phyloP scores from a whole-genome alignment of 2,797 vertebrate species.

The Pseudochirops cupreus region DNA sequence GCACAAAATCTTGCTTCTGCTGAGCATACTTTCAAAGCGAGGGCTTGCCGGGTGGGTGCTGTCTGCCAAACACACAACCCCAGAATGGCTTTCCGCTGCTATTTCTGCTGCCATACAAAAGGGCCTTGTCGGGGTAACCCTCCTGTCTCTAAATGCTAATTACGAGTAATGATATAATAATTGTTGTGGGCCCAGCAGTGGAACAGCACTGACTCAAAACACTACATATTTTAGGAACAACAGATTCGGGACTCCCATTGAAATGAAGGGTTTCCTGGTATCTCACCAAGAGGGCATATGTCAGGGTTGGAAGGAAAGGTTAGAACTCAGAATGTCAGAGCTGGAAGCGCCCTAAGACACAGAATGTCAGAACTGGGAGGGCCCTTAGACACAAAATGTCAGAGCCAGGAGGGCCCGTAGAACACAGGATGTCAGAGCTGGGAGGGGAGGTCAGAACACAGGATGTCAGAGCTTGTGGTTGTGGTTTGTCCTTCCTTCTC shows the following conservation, averaged over 20 bases:
- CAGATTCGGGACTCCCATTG: slow-evolving; percentile 62
- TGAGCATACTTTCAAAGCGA: neutral
- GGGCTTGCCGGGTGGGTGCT: neutral
- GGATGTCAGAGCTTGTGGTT: too few species aligned
- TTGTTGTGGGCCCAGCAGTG: slow-evolving; percentile 70
- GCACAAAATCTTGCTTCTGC: neutral
- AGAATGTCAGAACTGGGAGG: neutral
- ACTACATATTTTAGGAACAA: slow-evolving; percentile 75
- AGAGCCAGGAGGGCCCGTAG: too few species aligned
- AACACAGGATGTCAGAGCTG: too few species aligned
- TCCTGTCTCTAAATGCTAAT: slow-evolving; percentile 76
- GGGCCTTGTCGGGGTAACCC: slow-evolving; percentile 38
- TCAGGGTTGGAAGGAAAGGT: neutral
- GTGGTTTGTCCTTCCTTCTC: too few species aligned
- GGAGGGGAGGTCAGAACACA: too few species aligned
- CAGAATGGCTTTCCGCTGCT: slow-evolving; percentile 51
- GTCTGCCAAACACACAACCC: slow-evolving; percentile 6
- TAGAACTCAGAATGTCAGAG: neutral
- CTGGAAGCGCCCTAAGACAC: neutral
- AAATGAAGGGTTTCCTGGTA: slow-evolving; percentile 57
- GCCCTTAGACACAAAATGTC: neutral
- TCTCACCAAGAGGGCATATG: neutral
- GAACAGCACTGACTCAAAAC: slow-evolving; percentile 78
- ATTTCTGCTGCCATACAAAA: slow-evolving; percentile 77
- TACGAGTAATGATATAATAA: slow-evolving; percentile 80